Percentiles rank a stretch among this genome's conserved stretches.
phyloP scores from a whole-genome alignment of 2,797 vertebrate genomes.

The Sparidentex hasta region DNA sequence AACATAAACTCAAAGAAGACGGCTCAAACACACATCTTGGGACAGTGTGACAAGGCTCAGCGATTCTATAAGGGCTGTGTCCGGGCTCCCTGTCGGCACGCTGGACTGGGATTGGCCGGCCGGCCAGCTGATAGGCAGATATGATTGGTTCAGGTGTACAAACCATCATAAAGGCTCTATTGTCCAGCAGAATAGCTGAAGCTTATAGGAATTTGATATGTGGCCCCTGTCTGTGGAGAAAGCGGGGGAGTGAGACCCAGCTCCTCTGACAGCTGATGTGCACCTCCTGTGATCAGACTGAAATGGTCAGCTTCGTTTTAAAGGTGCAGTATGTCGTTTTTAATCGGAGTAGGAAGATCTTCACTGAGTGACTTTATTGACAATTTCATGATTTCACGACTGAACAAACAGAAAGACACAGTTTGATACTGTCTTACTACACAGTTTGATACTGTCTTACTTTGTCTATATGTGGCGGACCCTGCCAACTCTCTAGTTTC shows the following conservation, averaged over 20 bases:
- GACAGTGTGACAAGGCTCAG: not conserved
- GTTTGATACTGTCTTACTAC: no score
- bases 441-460: no score
- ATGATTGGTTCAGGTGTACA: constrained; percentile 71
- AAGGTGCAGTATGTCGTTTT: no score
- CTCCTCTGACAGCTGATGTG: not conserved
- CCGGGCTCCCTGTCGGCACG: not conserved
- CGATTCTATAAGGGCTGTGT: not conserved
- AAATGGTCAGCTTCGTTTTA: no score
- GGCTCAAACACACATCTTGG: not conserved
- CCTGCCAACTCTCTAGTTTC: no score
- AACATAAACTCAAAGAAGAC: not conserved
- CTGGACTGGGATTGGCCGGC: constrained; percentile 21
- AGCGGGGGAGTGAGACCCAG: not conserved
- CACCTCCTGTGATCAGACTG: not conserved
- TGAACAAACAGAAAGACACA: no score
- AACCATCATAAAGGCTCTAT: constrained; percentile 74
- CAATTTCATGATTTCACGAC: no score
- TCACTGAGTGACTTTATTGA: no score
- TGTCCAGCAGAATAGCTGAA: constrained; percentile 65
- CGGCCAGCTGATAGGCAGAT: constrained; percentile 49
- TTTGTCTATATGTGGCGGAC: no score
- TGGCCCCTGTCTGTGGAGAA: constrained; percentile 18
- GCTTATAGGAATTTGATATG: constrained; percentile 73
- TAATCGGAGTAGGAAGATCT: no score